Evolutionary conservation across 2,888 invertebrate species (phyloP).

Genomic region (Cataglyphis livida): DNA sequence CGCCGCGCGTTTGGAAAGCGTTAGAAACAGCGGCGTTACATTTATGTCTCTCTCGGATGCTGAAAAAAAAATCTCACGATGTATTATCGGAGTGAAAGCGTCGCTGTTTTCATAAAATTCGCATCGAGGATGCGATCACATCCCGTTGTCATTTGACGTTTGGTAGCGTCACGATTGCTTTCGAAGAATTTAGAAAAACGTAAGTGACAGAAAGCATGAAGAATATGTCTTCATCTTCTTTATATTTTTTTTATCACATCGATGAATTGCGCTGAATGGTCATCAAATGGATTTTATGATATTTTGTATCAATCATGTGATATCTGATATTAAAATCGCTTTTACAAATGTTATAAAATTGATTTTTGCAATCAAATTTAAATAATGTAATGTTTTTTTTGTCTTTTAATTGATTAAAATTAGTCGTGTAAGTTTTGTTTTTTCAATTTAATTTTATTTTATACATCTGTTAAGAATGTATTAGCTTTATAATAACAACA

Average conservation of each 20-base stretch:
- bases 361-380: background rate
- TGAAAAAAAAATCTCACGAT: conserved; percentile 10
- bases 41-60: background rate
- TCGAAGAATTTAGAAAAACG: background rate
- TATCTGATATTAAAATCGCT: conserved; percentile 7
- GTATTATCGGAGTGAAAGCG: conserved; percentile 37
- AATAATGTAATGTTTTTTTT: too few species aligned
- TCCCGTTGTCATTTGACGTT: background rate
- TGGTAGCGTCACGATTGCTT: conserved; percentile 1
- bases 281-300: conserved; percentile 1
- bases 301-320: background rate
- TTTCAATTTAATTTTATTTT: too few species aligned
- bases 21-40: background rate
- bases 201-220: background rate
- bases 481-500: too few species aligned
- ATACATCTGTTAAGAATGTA: too few species aligned
- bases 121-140: conserved; percentile 20
- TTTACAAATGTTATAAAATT: background rate
- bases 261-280: background rate
- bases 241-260: background rate
- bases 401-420: too few species aligned
- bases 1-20: background rate
- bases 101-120: conserved; percentile 30
- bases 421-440: too few species aligned
- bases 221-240: background rate